Evolutionary conservation across 2,797 vertebrate species (phyloP).

Genomic region (Lemur catta): DNA sequence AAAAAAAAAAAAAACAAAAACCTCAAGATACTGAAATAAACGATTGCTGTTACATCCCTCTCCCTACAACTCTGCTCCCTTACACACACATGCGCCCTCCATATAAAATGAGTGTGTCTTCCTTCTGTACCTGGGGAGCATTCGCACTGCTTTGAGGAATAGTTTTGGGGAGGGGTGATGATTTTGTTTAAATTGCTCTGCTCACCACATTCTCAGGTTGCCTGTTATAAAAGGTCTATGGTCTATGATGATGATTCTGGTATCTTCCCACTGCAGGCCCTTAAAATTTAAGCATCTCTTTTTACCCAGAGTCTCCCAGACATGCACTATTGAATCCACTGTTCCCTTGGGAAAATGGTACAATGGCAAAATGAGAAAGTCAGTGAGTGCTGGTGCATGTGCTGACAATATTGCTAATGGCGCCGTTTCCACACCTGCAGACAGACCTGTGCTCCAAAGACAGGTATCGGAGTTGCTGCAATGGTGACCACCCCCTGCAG

Average conservation of each 20-base stretch:
- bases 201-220: neutral
- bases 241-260: neutral
- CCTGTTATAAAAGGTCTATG: constrained; percentile 12
- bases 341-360: neutral
- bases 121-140: neutral
- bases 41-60: neutral
- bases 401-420: neutral
- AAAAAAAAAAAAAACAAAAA: neutral
- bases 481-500: constrained; percentile 52
- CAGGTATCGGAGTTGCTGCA: neutral
- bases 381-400: constrained; percentile 33
- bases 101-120: neutral
- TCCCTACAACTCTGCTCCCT: accelerated
- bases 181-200: neutral
- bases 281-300: neutral
- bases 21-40: neutral
- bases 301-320: constrained; percentile 27
- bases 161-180: neutral
- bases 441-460: constrained; percentile 63
- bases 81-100: neutral
- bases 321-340: neutral
- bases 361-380: neutral
- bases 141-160: neutral
- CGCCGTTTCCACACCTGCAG: constrained; percentile 14
- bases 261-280: neutral